These are phyloP conservation scores for Leptinotarsa juncta DNA, from an alignment of 2,888 invertebrate species.

Conservation along the genomic window DNA sequence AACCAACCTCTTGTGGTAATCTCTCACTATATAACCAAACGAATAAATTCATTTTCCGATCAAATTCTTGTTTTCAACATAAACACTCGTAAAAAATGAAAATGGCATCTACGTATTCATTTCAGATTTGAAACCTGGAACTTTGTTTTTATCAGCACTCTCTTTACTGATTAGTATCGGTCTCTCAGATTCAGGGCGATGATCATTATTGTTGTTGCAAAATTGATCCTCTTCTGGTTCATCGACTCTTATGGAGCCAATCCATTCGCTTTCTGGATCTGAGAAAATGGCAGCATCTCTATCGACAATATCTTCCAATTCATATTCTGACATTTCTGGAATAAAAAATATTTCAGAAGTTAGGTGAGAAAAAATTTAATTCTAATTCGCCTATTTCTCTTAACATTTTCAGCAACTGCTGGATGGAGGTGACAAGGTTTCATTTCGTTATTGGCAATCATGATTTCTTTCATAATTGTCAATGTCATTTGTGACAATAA, in stretches of 20 bases:
- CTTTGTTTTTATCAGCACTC: constrained; percentile 13
- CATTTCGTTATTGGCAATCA: too few species aligned
- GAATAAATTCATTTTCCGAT: not conserved
- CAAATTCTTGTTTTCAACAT: not conserved
- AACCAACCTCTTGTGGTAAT: not conserved
- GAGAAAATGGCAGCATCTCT: constrained; percentile 71
- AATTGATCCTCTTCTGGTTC: constrained; percentile 58
- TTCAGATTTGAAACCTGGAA: constrained; percentile 28
- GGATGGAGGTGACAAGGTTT: too few species aligned
- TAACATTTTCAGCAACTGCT: too few species aligned
- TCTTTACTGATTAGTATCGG: constrained; percentile 5
- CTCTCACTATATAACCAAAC: not conserved
- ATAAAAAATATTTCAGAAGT: not conserved
- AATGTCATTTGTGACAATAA: too few species aligned
- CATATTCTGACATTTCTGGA: constrained; percentile 65
- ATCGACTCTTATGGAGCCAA: constrained; percentile 58
- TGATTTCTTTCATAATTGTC: too few species aligned
- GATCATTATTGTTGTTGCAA: constrained; percentile 19
- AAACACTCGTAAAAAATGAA: not conserved
- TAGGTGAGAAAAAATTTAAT: too few species aligned
- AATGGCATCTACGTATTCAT: constrained; percentile 17
- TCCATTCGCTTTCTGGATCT: constrained; percentile 80
- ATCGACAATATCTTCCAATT: constrained; percentile 71
- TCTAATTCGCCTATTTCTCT: too few species aligned
- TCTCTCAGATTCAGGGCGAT: constrained; percentile 44